Percentiles rank a stretch among this genome's conserved stretches.
Evolutionary conservation across 2,888 invertebrate genomes (phyloP).

Genomic region (Scaptomyza tumidula): DNA sequence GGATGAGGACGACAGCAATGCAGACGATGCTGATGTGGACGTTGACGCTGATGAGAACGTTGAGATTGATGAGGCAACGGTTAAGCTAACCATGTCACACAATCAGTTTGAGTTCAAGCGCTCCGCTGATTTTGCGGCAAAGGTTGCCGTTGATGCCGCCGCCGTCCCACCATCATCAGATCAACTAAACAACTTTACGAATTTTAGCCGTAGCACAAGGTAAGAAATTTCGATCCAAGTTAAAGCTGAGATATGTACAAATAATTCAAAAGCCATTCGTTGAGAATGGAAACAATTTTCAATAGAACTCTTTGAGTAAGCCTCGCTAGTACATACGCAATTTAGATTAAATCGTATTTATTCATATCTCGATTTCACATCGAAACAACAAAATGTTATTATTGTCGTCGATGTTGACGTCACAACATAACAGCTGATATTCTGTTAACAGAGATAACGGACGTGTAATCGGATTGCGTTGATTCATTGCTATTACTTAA

Average conservation of each 20-base stretch:
- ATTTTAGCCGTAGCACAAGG: slow-evolving; percentile 68
- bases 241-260: too few species aligned
- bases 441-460: background rate
- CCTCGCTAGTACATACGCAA: too few species aligned
- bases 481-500: background rate
- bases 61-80: slow-evolving; percentile 7
- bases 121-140: slow-evolving; percentile 57
- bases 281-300: too few species aligned
- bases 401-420: background rate
- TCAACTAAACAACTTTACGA: slow-evolving; percentile 71
- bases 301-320: too few species aligned
- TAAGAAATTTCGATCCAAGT: slow-evolving; percentile 10
- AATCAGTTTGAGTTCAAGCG: slow-evolving; percentile 64
- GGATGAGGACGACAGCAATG: slow-evolving; percentile 8
- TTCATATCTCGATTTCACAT: background rate
- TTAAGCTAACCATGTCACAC: slow-evolving; percentile 26
- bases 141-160: slow-evolving; percentile 14
- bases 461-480: background rate
- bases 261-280: too few species aligned
- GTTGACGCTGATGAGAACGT: background rate
- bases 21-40: slow-evolving; percentile 6
- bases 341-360: background rate
- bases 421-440: slow-evolving; percentile 4
- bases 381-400: background rate
- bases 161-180: slow-evolving; percentile 8